A percentile compares a stretch with the other conserved stretches of the same genome.
These are phyloP conservation scores for Agrypnia vestita DNA, from an alignment of 1,140 invertebrate species.

Conservation along the genomic window DNA sequence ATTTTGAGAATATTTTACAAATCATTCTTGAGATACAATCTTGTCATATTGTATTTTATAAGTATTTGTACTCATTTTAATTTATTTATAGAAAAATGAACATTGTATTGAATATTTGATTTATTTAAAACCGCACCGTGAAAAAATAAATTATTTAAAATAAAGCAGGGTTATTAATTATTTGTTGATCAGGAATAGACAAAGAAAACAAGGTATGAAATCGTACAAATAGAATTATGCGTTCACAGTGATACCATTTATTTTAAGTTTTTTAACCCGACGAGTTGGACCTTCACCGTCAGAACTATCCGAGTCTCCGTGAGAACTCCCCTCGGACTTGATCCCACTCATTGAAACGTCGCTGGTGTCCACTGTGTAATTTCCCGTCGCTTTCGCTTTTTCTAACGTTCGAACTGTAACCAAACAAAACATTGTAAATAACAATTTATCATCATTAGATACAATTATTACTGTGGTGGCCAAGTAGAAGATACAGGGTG, in stretches of 20 bases:
- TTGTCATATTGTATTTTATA: neutral
- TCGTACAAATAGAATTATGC: slow-evolving; percentile 46
- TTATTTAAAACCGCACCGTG: neutral
- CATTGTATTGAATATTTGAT: neutral
- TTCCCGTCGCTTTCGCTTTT: slow-evolving; percentile 78
- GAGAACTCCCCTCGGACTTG: slow-evolving; percentile 71
- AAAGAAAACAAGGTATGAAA: slow-evolving; percentile 17
- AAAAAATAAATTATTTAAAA: neutral
- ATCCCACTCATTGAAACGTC: slow-evolving; percentile 67
- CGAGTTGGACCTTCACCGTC: slow-evolving; percentile 71
- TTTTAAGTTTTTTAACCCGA: slow-evolving; percentile 71
- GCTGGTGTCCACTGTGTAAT: slow-evolving; percentile 66
- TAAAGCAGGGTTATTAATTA: neutral
- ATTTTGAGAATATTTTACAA: slow-evolving; percentile 30
- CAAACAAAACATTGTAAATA: slow-evolving; percentile 12
- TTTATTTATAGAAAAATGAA: neutral
- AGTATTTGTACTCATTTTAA: neutral
- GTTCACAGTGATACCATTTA: slow-evolving; percentile 67
- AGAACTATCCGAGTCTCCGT: slow-evolving; percentile 71
- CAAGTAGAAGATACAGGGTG: no score
- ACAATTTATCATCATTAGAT: no score
- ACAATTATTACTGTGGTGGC: no score
- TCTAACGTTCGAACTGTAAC: slow-evolving; percentile 78
- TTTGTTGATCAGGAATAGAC: neutral
- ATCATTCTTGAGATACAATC: neutral